Base-by-base conservation (phyloP, 2,797 vertebrate species). In the Liasis olivaceus region DNA sequence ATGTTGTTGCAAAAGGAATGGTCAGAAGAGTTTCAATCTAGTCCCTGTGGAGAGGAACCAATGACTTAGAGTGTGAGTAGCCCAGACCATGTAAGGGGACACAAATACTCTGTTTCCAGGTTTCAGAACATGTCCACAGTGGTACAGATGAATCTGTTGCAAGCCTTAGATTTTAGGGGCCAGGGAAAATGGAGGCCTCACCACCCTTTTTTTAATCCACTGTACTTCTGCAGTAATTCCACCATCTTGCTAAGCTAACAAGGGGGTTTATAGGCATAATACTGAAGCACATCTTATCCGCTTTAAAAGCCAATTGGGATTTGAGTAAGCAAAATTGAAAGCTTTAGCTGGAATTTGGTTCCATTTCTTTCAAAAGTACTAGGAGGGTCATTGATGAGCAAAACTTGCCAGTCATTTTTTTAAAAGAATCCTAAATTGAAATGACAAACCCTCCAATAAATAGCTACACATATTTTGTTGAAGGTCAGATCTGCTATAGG, bases 261-360 rank as follows among this genome's bases (percentile, higher is more conserved):
- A 63, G 59, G 47, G 47, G 15, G 51, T 87, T 62, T 66, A 81
- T 54, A 88, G 56, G 17, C n/a, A 5, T 36, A 88, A 62, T 47
- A 28, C 86, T 88, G 86, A 88, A 88, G 91, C 51, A 81, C 69
- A 26, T 6, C 56, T 88, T 92, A 88, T 84, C 69, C 28, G 81
- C 72, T 92, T 89, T 89, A 88, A 89, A 84, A 92, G 59, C 47
- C 91, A 64, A 42, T 12, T 42, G 87, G 91, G 59, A 88, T 92
- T 92, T 36, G 59, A 59, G 28, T 17, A 81, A 42, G 81, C 58
- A 51, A 88, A 81, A 84, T 54, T 54, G 69, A 84, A 89, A 56
- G 59, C 69, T 92, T 20, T 64, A 56, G 22, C 47, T 89, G n/a
- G 59, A 56, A 89, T 89, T 89, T 89, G 59, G 58, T 63, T 84